Conservation (phyloP, 1,140 invertebrate genomes). For the Hyles vespertilio region DNA sequence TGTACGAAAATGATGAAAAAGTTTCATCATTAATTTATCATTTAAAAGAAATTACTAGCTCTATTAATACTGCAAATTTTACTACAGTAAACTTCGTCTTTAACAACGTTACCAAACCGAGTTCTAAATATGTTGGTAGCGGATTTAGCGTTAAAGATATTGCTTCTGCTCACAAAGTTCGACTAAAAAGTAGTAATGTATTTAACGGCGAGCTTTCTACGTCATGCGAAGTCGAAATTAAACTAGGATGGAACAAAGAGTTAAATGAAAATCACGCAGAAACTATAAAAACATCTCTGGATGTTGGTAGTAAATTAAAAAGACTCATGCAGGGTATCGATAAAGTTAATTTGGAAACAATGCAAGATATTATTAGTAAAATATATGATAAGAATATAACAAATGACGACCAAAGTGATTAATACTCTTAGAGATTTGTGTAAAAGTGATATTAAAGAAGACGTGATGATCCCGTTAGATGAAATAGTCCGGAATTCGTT, state of each 20-base stretch:
- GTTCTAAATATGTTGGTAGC: conserved; percentile 40
- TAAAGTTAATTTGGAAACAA: conserved; percentile 29
- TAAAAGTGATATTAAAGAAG: conserved; percentile 27
- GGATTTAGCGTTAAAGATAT: conserved; percentile 57
- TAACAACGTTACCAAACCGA: conserved; percentile 35
- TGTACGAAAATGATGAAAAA: conserved; percentile 47
- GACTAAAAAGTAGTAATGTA: conserved; percentile 51
- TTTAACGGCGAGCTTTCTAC: conserved; percentile 52
- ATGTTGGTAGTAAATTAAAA: conserved; percentile 38
- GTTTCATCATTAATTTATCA: conserved; percentile 33
- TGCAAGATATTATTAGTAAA: conserved; percentile 44
- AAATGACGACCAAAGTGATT: conserved; percentile 36
- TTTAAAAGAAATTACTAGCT: conserved; percentile 38
- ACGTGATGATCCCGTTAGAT: conserved; percentile 27
- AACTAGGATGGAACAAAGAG: conserved; percentile 54
- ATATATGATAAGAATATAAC: conserved; percentile 47
- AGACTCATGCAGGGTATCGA: conserved; percentile 39
- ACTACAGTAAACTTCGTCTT: conserved; percentile 29
- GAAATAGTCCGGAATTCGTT: conserved; percentile 29
- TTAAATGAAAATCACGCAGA: conserved; percentile 34
- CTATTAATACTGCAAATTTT: conserved; percentile 20
- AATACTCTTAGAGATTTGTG: conserved; percentile 38
- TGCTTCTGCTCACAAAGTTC: conserved; percentile 41
- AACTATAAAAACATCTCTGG: conserved; percentile 34
- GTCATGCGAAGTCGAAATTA: conserved; percentile 38